Conservation (phyloP, 2,888 invertebrate genomes). For the Brachypalpus laphriformis region DNA sequence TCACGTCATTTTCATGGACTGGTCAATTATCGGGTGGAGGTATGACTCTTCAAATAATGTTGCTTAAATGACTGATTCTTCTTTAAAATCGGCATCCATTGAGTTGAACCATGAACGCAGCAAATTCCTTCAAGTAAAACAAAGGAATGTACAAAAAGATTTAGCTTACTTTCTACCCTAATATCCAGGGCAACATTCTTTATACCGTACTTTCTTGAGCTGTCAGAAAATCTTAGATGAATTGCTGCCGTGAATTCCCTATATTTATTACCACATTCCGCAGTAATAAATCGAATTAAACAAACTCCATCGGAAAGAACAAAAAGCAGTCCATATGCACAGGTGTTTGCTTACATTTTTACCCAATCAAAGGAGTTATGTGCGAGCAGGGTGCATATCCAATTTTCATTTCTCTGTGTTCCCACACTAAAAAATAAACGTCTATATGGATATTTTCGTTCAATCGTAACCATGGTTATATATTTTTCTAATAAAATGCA, state of each 20-base stretch:
- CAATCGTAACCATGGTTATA: slow-evolving; percentile 21
- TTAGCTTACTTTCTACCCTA: background rate
- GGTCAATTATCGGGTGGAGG: no score
- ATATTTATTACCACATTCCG: slow-evolving; percentile 62
- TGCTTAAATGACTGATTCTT: no score
- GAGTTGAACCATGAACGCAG: no score
- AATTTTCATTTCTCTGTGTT: slow-evolving; percentile 26
- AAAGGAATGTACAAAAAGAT: background rate
- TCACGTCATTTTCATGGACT: no score
- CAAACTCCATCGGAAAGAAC: slow-evolving; percentile 45
- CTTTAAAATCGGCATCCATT: no score
- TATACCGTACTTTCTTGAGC: background rate
- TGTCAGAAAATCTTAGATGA: slow-evolving; percentile 32
- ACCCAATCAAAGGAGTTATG: slow-evolving; percentile 60
- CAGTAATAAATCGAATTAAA: slow-evolving; percentile 68
- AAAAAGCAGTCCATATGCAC: slow-evolving; percentile 28
- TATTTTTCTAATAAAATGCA: background rate
- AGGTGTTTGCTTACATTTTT: slow-evolving; percentile 51
- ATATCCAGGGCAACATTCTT: background rate
- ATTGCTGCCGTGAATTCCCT: slow-evolving; percentile 47
- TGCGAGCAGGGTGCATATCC: slow-evolving; percentile 60
- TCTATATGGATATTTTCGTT: slow-evolving; percentile 66
- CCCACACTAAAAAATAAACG: slow-evolving; percentile 47
- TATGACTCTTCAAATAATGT: no score
- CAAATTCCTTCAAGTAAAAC: no score